phyloP scores from a whole-genome alignment of 2,113 vertebrate genomes.

The Rafetus swinhoei region DNA sequence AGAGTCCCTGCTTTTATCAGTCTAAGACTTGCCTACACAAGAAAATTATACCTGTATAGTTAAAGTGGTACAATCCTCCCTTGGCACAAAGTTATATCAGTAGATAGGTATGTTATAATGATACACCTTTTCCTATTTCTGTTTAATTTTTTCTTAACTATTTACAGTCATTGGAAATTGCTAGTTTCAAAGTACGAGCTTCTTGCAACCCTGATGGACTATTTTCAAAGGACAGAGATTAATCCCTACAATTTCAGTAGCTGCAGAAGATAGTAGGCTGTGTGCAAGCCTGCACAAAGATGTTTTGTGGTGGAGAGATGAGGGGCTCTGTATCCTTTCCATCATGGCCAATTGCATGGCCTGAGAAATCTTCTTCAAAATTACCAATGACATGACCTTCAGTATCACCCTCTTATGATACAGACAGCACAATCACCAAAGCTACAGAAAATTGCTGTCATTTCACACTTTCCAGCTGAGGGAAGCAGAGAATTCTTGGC shows the following conservation, averaged over 20 bases:
- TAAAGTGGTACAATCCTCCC: background rate
- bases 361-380: constrained; percentile 39
- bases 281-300: background rate
- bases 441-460: constrained; percentile 46
- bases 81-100: background rate
- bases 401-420: constrained; percentile 6
- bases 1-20: background rate
- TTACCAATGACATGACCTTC: constrained; percentile 19
- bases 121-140: background rate
- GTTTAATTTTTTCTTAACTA: background rate
- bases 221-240: background rate
- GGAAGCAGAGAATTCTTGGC: constrained; percentile 21
- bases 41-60: background rate
- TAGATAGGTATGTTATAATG: background rate
- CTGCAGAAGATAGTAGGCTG: background rate
- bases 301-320: background rate
- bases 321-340: constrained; percentile 4
- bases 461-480: constrained; percentile 31
- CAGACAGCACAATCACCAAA: background rate
- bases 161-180: background rate
- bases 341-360: constrained; percentile 9
- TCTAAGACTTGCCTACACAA: background rate
- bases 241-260: background rate
- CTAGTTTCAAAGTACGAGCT: background rate
- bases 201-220: background rate